Base-by-base conservation (phyloP, 2,113 vertebrate genomes). In the Zootoca vivipara region DNA sequence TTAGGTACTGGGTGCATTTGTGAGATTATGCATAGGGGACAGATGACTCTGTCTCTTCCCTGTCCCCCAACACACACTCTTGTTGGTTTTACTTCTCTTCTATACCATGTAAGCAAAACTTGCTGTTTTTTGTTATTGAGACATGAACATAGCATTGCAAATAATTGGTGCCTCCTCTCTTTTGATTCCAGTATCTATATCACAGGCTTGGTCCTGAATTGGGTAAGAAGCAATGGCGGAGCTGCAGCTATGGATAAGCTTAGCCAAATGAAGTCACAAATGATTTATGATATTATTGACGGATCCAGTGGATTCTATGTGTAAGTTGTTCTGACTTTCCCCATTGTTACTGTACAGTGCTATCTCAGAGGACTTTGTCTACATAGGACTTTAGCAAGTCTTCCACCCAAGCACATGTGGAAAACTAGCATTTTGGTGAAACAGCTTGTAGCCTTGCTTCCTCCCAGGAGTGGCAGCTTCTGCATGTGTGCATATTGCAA, bases 201-300 rank as follows among this genome's bases (percentile, higher is more conserved):
- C 88, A 98, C 98, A 98, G 95, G 97, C 75, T 92, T 99, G 95
- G 99, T 99, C 78, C 96, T 99, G 91, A 98, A 99, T 92, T 99
- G 98, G 99, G 98, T 99, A 92, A 98, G 98, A 94, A 98, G 97
- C 93, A 98, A 97, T 0, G 98, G 98, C 0, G 98, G 98, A 83
- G 96, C 96, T 46, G 86, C 93, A 8, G 97, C 96, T 89, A 99
- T 99, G 98, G 97, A 98, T 90, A 96, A 93, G 69, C 97, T 98
- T 22, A 99, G 97, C 94, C 96, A 95, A 88, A 93, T 96, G 94
- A 99, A 99, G 91, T 98, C 99, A 3, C 93, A 88, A 78, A 96
- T 98, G 95, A 97, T 99, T 91, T 99, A 99, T 89, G 97, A 98
- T 86, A 94, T 98, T 85, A 98, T 99, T 89, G 96, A 98, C 89